These are phyloP conservation scores for Lysandra coridon DNA, from an alignment of 2,888 invertebrate genomes.

Conservation along the genomic window DNA sequence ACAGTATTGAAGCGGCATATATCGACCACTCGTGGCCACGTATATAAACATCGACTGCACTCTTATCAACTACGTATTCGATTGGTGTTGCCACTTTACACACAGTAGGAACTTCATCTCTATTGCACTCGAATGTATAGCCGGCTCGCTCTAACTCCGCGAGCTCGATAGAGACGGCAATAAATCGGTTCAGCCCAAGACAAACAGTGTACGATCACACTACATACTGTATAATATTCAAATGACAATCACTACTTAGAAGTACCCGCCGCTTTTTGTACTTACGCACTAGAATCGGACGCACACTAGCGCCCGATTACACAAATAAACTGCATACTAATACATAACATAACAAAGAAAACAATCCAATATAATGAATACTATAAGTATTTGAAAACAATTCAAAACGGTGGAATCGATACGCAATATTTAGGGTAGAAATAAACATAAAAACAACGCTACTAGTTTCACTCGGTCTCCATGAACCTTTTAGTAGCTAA, in stretches of 20 bases:
- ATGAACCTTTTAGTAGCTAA: not conserved
- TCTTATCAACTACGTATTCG: constrained; percentile 34
- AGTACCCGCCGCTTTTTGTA: constrained; percentile 33
- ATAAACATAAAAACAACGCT: constrained; percentile 12
- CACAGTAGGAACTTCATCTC: constrained; percentile 42
- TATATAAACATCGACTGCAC: constrained; percentile 30
- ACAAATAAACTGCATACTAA: constrained; percentile 5
- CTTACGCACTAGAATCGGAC: constrained; percentile 26
- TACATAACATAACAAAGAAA: not conserved
- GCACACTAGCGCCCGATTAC: not conserved
- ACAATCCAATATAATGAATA: constrained; percentile 17
- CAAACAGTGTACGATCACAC: constrained; percentile 25
- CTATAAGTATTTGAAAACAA: constrained; percentile 23
- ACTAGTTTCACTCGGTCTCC: not conserved
- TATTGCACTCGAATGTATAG: constrained; percentile 41
- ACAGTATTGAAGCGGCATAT: constrained; percentile 4
- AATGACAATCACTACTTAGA: constrained; percentile 29
- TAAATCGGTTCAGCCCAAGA: constrained; percentile 31
- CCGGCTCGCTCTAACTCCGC: constrained; percentile 36
- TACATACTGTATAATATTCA: constrained; percentile 25
- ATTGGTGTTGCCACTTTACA: constrained; percentile 38
- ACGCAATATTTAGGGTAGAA: not conserved
- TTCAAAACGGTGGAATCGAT: constrained; percentile 11
- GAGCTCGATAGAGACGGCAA: constrained; percentile 30
- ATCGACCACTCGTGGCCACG: not conserved